phyloP scores from a whole-genome alignment of 2,888 invertebrate genomes.

The Drosophila longiperda region DNA sequence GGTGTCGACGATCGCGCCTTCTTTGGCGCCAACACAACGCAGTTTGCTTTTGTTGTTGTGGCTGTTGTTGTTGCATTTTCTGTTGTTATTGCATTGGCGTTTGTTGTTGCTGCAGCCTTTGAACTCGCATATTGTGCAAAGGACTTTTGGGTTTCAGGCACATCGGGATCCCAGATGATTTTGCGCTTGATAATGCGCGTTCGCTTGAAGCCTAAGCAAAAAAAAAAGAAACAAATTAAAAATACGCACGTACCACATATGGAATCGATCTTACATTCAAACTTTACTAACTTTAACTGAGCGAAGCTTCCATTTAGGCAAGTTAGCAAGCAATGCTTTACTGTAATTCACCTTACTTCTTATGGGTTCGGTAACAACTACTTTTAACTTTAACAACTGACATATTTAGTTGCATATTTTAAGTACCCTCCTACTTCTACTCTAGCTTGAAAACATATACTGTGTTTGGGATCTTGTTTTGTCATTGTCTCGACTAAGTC shows the following conservation, averaged over 20 bases:
- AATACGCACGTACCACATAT: not conserved
- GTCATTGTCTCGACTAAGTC: too few species aligned
- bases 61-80: constrained; percentile 1
- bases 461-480: too few species aligned
- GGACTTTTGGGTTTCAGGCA: constrained; percentile 82
- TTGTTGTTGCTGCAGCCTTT: constrained; percentile 27
- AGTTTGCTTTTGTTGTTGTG: constrained; percentile 9
- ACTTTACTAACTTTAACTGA: not conserved
- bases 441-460: too few species aligned
- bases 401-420: too few species aligned
- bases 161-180: constrained; percentile 90
- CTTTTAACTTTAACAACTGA: too few species aligned
- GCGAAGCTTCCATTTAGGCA: too few species aligned
- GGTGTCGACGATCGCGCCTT: constrained; percentile 67
- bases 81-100: constrained; percentile 2
- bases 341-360: too few species aligned
- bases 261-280: not conserved
- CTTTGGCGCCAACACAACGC: constrained; percentile 48
- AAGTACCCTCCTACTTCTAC: too few species aligned
- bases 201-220: constrained; percentile 75
- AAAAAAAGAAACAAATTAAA: not conserved
- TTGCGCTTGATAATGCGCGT: constrained; percentile 89
- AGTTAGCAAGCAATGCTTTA: too few species aligned
- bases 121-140: constrained; percentile 80
- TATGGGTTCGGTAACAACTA: too few species aligned